Percentiles rank a stretch among this genome's conserved stretches.
Evolutionary conservation across 2,797 vertebrate species (phyloP).

Genomic region (Aldrovandia affinis): DNA sequence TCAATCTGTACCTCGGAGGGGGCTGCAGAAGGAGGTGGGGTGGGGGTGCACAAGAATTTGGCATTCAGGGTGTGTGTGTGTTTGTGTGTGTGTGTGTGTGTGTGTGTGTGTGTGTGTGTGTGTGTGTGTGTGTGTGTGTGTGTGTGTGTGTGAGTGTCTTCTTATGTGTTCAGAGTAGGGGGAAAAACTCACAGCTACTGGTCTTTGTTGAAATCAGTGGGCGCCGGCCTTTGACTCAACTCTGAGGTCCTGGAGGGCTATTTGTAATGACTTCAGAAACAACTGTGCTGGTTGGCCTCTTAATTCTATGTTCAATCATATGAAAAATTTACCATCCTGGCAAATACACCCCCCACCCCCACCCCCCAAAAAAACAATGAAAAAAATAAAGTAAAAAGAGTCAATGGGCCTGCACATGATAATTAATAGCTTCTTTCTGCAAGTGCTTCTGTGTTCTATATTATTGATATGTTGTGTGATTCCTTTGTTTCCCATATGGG

Average conservation of each 20-base stretch:
- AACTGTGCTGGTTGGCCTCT: conserved; percentile 35
- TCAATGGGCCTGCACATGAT: not conserved
- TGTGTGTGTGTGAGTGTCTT: too few species aligned
- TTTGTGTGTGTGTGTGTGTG: not conserved
- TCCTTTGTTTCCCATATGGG: conserved; percentile 16
- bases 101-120: not conserved
- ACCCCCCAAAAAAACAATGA: not conserved
- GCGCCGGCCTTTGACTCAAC: conserved; percentile 27
- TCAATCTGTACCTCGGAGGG: conserved; percentile 40
- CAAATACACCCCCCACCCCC: too few species aligned
- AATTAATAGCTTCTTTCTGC: conserved; percentile 11
- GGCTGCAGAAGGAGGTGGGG: conserved; percentile 3
- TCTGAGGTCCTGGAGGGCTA: conserved; percentile 24
- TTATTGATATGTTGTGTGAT: not conserved
- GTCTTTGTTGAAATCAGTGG: conserved; percentile 26
- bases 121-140: not conserved
- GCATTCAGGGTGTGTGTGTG: not conserved
- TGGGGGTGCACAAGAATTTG: not conserved
- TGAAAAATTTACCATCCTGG: conserved; percentile 42
- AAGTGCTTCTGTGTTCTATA: not conserved
- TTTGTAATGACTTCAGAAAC: conserved; percentile 47
- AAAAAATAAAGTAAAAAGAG: not conserved
- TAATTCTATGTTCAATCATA: conserved; percentile 31
- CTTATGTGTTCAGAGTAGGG: not conserved
- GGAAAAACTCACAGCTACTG: conserved; percentile 3